Evolutionary conservation across 2,113 vertebrate genomes (phyloP), one percentile per base, ranked within the genome.

Genomic region (Centropristis striata): DNA sequence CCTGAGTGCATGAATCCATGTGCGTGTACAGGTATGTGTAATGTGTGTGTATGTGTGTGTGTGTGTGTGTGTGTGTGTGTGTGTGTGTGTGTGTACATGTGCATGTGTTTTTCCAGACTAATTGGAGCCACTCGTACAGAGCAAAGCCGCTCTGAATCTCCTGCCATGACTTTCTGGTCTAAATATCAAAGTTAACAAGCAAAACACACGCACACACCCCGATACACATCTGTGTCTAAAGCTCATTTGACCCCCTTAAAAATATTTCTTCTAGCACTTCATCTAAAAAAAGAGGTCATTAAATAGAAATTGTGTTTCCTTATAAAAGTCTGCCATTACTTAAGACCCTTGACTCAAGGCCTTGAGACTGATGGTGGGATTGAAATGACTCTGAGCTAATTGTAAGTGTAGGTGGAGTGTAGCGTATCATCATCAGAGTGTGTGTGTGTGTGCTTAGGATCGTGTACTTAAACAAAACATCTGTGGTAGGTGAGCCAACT

Each of bases 141-240:
- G 67, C 27, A 71, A 74, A 85, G 73, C 76, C 74, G 14, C 39
- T 47, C 53, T 60, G 88, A 89, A 87, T 78, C 87, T 77, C 68
- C 59, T 77, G 71, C 76, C 36, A 72, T 23, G 50, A 64, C 57
- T 83, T 67, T 63, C 58, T 72, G 55, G 44, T 71, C 72, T 69
- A 61, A 84, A 80, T 87, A 77, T 86, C 86, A 81, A 36, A 85
- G 77, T 83, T 92, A 78, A 89, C 71, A 88, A 80, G 75, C 60
- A 82, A 72, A 78, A 42, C 68, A 50, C 64, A 77, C 57, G 13
- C 61, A 64, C 79, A 79, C 71, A 73, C 41, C 2, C 69, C 12
- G 57, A 85, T 71, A 78, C 37, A 73, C 47, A 88, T 85, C 67
- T 80, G 51, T 58, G 9, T 65, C 50, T 54, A 74, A 86, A 84